Evolutionary conservation across 1,140 invertebrate species (phyloP).

Genomic region (Psilanteris sp.): DNA sequence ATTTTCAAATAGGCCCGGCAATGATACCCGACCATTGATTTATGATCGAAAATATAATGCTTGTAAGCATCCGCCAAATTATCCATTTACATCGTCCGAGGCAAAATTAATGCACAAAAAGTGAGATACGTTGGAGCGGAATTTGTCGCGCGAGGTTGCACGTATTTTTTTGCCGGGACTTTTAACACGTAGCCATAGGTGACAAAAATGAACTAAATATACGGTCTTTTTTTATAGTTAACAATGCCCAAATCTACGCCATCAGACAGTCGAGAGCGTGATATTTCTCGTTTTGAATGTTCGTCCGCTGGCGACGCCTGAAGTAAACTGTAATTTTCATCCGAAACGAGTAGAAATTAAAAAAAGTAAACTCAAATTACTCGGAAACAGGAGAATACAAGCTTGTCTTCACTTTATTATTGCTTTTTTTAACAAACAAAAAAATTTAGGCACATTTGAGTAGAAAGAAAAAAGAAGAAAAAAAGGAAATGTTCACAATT

Average conservation of each 20-base stretch:
- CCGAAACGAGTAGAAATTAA: conserved; percentile 49
- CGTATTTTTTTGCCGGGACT: not conserved
- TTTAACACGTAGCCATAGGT: not conserved
- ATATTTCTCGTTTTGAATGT: conserved; percentile 61
- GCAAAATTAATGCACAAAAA: conserved; percentile 49
- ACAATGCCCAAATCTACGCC: conserved; percentile 51
- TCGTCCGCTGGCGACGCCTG: conserved; percentile 54
- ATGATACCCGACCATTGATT: conserved; percentile 52
- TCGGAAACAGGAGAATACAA: conserved; percentile 46
- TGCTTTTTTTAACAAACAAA: too few species aligned
- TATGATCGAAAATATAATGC: conserved; percentile 29
- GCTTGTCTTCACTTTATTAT: conserved; percentile 15
- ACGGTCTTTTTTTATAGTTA: conserved; percentile 43
- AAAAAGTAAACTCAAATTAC: conserved; percentile 48
- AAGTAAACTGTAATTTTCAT: conserved; percentile 63
- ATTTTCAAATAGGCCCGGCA: conserved; percentile 25
- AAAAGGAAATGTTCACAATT: too few species aligned
- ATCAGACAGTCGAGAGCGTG: conserved; percentile 34
- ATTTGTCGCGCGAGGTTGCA: not conserved
- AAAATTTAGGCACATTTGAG: too few species aligned
- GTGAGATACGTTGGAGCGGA: not conserved
- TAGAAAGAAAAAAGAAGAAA: too few species aligned
- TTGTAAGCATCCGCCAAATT: conserved; percentile 33
- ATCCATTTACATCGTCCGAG: conserved; percentile 4
- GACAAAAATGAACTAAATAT: conserved; percentile 38